Conservation (phyloP, 2,113 vertebrate species). For the Caretta caretta region DNA sequence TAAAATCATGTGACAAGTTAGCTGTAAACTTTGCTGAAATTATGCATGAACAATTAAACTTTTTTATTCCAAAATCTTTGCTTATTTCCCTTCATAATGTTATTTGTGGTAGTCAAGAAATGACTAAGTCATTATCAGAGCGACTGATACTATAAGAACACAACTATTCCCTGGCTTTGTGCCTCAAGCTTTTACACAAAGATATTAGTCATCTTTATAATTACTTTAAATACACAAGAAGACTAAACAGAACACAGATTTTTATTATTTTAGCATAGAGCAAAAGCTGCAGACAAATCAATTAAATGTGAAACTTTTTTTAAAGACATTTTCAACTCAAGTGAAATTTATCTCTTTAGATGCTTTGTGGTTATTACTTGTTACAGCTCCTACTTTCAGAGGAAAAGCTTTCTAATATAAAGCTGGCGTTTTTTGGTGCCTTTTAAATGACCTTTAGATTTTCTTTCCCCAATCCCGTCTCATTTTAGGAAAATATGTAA, state of each 20-base stretch:
- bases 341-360: neutral
- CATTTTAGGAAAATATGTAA: neutral
- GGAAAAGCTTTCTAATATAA: neutral
- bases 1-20: conserved; percentile 43
- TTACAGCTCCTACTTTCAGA: neutral
- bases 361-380: neutral
- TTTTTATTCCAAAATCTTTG: neutral
- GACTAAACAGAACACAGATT: neutral
- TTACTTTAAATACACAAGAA: neutral
- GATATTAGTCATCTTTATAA: neutral
- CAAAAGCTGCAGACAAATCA: neutral
- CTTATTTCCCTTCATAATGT: neutral
- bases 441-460: neutral
- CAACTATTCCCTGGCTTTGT: neutral
- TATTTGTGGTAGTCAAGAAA: neutral
- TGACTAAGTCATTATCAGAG: neutral
- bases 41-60: conserved; percentile 5
- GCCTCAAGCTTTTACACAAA: neutral
- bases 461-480: neutral
- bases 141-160: neutral
- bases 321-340: neutral
- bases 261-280: neutral
- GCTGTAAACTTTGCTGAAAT: neutral
- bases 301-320: neutral
- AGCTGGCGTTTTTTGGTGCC: neutral